Evolutionary conservation across 1,140 invertebrate species (phyloP), one percentile per base, ranked within the genome.

Genomic region (Triops longicaudatus): DNA sequence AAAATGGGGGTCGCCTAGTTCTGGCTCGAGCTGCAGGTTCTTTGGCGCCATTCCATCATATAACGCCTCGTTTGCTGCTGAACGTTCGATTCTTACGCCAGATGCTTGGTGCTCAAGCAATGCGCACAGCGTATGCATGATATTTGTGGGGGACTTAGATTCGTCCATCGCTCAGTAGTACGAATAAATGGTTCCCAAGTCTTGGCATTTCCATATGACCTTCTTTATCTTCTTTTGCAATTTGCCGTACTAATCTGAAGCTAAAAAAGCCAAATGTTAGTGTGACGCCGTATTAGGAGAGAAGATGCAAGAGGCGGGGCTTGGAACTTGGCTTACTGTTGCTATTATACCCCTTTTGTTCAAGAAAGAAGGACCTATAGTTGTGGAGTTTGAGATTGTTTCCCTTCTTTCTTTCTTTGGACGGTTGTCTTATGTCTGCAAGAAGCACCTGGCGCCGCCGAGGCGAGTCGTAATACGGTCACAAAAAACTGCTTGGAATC

Each of bases 71-170:
- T 14, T 63, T 63, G 50, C 50, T 63, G 14, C 5, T 6, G 22
- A 63, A 63, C 50, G 50, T 63, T 63, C 50, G 50, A 63, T 63
- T 63, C 50, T 63, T 63, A 63, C 22, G 50, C 50, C 50, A 63
- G 50, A 63, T 63, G 50, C 50, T 63, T 0, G 22, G 17, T 63
- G 50, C 50, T 12, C 50, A 17, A 10, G 50, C 50, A 63, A n/a
- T 22, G 22, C 14, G 50, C 50, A 17, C 22, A 22, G 5, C 22
- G 6, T n/a, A n/a, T 5, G 14, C 17, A 63, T 63, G 50, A 22
- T 63, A 63, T 63, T 63, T 12, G 50, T 63, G 50, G 50, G 50
- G 22, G 50, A n/a, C 14, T 17, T 17, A 10, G 50, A 6, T 63
- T 63, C 50, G 50, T 14, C 50, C 50, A 63, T 63, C 17, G 10